A percentile compares a stretch with the other conserved stretches of the same genome.
Conservation (phyloP, 2,888 invertebrate species). For the Busseola fusca region DNA sequence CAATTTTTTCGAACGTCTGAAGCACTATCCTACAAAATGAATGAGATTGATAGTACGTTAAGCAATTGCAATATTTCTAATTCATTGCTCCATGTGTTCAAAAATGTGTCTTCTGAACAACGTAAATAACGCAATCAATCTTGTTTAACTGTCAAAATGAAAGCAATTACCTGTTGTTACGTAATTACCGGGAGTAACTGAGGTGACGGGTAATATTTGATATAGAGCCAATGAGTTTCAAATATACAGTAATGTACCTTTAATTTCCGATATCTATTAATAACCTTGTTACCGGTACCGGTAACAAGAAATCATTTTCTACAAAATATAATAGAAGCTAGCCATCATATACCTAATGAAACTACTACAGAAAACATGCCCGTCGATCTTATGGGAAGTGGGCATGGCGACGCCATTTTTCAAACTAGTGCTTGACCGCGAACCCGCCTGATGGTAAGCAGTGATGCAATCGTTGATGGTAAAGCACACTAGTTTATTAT, state of each 20-base stretch:
- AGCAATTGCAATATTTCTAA: background rate
- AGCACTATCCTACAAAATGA: too few relatives aligned
- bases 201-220: too few relatives aligned
- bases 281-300: background rate
- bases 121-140: background rate
- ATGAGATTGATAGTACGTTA: background rate
- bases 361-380: background rate
- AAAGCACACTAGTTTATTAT: too few relatives aligned
- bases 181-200: too few relatives aligned
- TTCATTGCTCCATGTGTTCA: too few relatives aligned
- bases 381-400: background rate
- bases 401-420: too few relatives aligned
- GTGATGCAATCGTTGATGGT: too few relatives aligned
- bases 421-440: too few relatives aligned
- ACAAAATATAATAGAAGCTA: background rate
- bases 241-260: background rate
- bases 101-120: background rate
- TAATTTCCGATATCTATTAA: background rate
- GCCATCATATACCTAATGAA: background rate
- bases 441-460: too few relatives aligned
- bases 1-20: background rate
- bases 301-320: background rate
- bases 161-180: background rate
- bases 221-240: too few relatives aligned
- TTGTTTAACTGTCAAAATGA: background rate